Evolutionary conservation across 2,113 vertebrate genomes (phyloP).

Genomic region (Petrocephalus zakoni): DNA sequence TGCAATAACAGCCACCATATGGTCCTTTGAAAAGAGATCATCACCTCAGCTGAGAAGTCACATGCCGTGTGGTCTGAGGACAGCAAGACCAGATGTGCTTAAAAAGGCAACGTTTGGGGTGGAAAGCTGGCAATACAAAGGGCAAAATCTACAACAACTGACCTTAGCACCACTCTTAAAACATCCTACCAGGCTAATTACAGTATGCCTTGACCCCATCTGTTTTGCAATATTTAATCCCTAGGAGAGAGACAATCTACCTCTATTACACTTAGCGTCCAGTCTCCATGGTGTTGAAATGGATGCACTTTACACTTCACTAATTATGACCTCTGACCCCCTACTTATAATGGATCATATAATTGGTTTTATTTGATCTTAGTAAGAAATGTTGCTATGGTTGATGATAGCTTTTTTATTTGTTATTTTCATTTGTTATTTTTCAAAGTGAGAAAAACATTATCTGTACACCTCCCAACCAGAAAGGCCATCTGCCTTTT

Average conservation of each 20-base stretch:
- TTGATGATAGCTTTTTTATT: background rate
- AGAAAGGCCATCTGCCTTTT: background rate
- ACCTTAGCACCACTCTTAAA: background rate
- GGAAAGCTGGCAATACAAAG: background rate
- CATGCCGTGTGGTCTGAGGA: background rate
- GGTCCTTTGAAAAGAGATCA: background rate
- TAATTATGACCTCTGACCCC: background rate
- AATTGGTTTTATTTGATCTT: background rate
- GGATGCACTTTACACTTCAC: background rate
- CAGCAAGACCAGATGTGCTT: background rate
- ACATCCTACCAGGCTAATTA: background rate
- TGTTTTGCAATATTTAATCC: background rate
- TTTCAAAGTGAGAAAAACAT: background rate
- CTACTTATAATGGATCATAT: background rate
- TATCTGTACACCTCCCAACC: background rate
- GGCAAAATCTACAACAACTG: background rate
- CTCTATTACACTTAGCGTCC: background rate
- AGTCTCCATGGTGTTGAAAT: too few relatives aligned
- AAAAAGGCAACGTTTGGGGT: background rate
- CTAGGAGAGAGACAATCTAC: background rate
- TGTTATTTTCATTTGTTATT: background rate
- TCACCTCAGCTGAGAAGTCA: background rate
- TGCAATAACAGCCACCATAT: background rate
- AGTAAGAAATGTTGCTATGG: background rate
- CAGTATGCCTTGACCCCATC: background rate